Base-by-base conservation (phyloP, 1,140 invertebrate species). In the Bradysia coprophila region DNA sequence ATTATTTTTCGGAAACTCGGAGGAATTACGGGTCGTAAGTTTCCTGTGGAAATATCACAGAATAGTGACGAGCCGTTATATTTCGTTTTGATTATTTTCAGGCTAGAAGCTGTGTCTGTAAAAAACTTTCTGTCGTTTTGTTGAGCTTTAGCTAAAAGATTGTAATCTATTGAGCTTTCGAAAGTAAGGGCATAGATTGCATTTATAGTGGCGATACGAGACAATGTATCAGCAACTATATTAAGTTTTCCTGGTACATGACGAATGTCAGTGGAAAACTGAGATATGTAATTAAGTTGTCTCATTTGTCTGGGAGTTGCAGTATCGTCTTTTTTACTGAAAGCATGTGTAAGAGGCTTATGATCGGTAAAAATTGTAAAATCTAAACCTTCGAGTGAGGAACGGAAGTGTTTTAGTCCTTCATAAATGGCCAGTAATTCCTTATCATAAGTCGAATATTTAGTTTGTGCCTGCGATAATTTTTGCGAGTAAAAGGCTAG, bases 301-400 rank as follows among this genome's bases (percentile, higher is more conserved):
- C 50, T 37, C 5, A 49, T 22, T 39, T 53, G 52, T 23, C 49
- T 28, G 22, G 54, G 49, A 11, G 52, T 45, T 28, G 40, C 42
- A 23, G 38, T 41, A 6, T 46, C 39, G 3, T 13, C 13, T 6
- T 38, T 43, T 15, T 38, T 39, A n/a, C 20, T 28, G 43, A 54
- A 56, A 1, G 50, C 52, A 39, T 46, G 54, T 15, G 44, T 56
- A 2, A 65, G 46, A 4, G 62, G 61, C 41, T 59, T 61, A 34
- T 65, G 63, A 40, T 66, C 61, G 0, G 60, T 64, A 34, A 45
- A 57, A 5, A 62, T 48, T 2, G 43, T 45, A 20, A 59, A 53
- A 1, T 41, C 21, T 32, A 50, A 34, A 10, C 50, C 54, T 47
- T 62, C 55, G 15, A 64, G 13, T 36, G 51, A 37, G 28, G 54